Evolutionary conservation across 2,888 invertebrate genomes (phyloP), one percentile per base, ranked within the genome.

Genomic region (Xestia rhomboidea): DNA sequence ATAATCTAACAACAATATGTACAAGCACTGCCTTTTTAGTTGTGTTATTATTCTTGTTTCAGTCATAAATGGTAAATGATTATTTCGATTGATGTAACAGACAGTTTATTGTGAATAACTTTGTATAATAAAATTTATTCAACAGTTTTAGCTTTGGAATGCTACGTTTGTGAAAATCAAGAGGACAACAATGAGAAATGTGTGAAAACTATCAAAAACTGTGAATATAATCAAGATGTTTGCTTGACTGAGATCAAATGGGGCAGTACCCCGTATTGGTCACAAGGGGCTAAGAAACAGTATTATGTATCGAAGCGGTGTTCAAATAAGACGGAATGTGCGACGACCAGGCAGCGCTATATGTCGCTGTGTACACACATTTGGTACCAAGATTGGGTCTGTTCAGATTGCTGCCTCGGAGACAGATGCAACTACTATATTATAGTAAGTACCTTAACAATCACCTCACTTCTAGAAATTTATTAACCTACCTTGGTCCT

Each of bases 201-300:
- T 94, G 96, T 98, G 7, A 98, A 98, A 91, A 99, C 99, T 1
- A 98, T 99, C 15, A 98, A 98, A 94, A 99, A 98, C 18, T 99
- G 99, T 93, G 98, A 98, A 86, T 98, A 98, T 88, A 98, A 97
- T 57, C 98, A 99, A 92, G 98, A 99, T 93, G 97, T 98, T 79
- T 99, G 99, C 93, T 97, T 98, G 84, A 98, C 99, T 0, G 98
- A 98, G 94, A 98, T 99, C 46, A 98, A 98, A 94, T 99, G 99
- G 99, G 99, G 99, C 90, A 98, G 98, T 97, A 98, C 98, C n/a
- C 99, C 99, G 0, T 99, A 99, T 92, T 99, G 99, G 98, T 98
- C 98, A 0, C 98, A 98, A 91, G 98, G 99, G 41, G 99, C 99
- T 0, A 97, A 98, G 76, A 99, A 99, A 91, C 99, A 99, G 90